These are phyloP conservation scores for Patiria pectinifera DNA, from an alignment of 53 echinoderm and acorn worm genomes.

Conservation along the genomic window DNA sequence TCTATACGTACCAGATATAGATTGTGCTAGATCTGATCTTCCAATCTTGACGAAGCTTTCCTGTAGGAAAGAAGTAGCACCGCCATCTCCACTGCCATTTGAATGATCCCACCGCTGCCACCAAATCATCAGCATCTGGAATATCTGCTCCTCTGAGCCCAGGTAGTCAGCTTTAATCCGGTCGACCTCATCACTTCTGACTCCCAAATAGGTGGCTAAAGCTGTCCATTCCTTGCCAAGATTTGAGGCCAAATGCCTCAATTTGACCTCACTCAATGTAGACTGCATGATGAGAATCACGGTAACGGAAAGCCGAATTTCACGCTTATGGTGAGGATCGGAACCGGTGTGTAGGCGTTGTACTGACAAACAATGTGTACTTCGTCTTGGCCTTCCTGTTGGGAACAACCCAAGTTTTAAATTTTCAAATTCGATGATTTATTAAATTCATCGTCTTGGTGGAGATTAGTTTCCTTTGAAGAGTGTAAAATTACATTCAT, in stretches of 20 bases:
- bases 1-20: not conserved
- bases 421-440: too few species aligned
- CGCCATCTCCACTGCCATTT: not conserved
- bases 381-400: too few species aligned
- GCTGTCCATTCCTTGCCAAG: conserved; percentile 4
- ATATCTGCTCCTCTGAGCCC: not conserved
- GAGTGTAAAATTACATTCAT: too few species aligned
- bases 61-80: too few species aligned
- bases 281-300: not conserved
- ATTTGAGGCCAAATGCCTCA: not conserved
- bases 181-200: not conserved
- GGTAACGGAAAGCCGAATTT: not conserved
- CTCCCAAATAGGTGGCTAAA: not conserved
- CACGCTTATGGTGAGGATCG: too few species aligned
- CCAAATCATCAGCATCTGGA: conserved; percentile 23
- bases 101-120: conserved; percentile 17
- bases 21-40: not conserved
- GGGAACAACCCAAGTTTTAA: too few species aligned
- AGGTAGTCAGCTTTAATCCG: not conserved
- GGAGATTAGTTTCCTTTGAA: too few species aligned
- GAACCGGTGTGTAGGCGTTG: too few species aligned
- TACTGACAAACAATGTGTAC: too few species aligned
- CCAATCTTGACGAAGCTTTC: not conserved
- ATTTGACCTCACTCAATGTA: not conserved
- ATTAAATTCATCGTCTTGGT: too few species aligned